Percentiles rank a stretch among this genome's conserved stretches.
These are phyloP conservation scores for Thaumetopoea pityocampa DNA, from an alignment of 1,140 invertebrate genomes.

Conservation along the genomic window DNA sequence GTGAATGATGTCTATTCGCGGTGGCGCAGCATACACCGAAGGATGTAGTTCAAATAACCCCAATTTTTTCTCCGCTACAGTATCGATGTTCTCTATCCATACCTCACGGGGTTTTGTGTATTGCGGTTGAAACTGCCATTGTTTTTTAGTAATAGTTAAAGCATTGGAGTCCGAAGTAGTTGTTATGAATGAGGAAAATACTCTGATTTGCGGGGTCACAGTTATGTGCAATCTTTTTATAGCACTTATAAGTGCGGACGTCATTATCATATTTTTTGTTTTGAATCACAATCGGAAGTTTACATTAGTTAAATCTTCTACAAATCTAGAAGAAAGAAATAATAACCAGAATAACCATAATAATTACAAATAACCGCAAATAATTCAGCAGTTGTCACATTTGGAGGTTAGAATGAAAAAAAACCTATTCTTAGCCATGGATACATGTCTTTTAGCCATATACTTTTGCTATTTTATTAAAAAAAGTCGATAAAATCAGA, in stretches of 20 bases:
- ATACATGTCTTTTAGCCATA: too few relatives aligned
- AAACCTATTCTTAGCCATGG: too few relatives aligned
- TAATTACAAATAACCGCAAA: too few relatives aligned
- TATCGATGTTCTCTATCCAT: constrained; percentile 94
- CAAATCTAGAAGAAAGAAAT: too few relatives aligned
- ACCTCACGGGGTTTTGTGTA: constrained; percentile 84
- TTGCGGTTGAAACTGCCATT: constrained; percentile 66
- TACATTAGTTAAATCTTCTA: too few relatives aligned
- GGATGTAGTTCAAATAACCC: constrained; percentile 93
- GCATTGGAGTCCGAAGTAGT: constrained; percentile 19
- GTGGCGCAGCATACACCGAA: constrained; percentile 87
- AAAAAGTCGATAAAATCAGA: too few relatives aligned
- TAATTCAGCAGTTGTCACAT: too few relatives aligned
- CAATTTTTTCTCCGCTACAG: constrained; percentile 86
- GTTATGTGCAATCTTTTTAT: constrained; percentile 52
- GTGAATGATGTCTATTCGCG: constrained; percentile 92
- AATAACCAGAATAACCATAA: too few relatives aligned
- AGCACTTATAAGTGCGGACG: constrained; percentile 48
- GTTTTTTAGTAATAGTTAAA: constrained; percentile 55
- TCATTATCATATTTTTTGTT: too few relatives aligned
- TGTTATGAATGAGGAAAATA: constrained; percentile 28
- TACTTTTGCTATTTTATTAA: too few relatives aligned
- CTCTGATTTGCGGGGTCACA: constrained; percentile 37
- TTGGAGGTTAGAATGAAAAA: too few relatives aligned
- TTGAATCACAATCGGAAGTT: too few relatives aligned